phyloP scores from a whole-genome alignment of 2,888 invertebrate genomes.

The Teleiodes luculella region DNA sequence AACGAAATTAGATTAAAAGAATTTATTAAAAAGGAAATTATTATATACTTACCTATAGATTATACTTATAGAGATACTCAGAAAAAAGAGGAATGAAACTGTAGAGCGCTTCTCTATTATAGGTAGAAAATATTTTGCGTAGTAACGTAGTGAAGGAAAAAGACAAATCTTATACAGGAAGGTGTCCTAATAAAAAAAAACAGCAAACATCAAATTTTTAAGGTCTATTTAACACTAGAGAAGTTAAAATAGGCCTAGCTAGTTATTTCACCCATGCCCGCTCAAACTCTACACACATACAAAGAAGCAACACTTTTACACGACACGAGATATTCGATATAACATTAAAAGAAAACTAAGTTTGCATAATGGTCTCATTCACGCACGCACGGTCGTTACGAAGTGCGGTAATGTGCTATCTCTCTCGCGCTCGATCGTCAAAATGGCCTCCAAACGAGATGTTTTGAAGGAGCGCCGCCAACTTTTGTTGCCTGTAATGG shows the following conservation, averaged over 20 bases:
- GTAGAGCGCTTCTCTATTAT: too few relatives aligned
- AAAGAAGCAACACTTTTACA: conserved; percentile 40
- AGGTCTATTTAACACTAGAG: neutral
- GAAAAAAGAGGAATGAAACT: too few relatives aligned
- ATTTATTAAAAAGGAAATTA: too few relatives aligned
- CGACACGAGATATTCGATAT: conserved; percentile 51
- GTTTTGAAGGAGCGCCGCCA: conserved; percentile 77
- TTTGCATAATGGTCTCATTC: conserved; percentile 77
- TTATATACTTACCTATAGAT: too few relatives aligned
- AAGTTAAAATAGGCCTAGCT: conserved; percentile 24
- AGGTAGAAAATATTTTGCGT: too few relatives aligned
- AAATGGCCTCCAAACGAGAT: conserved; percentile 79
- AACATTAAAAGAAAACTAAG: conserved; percentile 74
- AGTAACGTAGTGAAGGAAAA: neutral
- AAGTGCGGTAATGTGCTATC: conserved; percentile 48
- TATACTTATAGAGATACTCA: too few relatives aligned
- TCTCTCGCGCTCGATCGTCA: conserved; percentile 69
- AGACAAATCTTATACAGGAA: neutral
- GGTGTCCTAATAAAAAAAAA: neutral
- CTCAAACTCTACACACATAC: conserved; percentile 31
- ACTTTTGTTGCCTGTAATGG: conserved; percentile 78
- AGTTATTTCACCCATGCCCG: conserved; percentile 23
- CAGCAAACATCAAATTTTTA: neutral
- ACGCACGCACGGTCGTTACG: conserved; percentile 58
- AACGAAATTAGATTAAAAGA: too few relatives aligned